Base-by-base conservation (phyloP, 2,888 invertebrate species). In the Anarsia innoxiella region DNA sequence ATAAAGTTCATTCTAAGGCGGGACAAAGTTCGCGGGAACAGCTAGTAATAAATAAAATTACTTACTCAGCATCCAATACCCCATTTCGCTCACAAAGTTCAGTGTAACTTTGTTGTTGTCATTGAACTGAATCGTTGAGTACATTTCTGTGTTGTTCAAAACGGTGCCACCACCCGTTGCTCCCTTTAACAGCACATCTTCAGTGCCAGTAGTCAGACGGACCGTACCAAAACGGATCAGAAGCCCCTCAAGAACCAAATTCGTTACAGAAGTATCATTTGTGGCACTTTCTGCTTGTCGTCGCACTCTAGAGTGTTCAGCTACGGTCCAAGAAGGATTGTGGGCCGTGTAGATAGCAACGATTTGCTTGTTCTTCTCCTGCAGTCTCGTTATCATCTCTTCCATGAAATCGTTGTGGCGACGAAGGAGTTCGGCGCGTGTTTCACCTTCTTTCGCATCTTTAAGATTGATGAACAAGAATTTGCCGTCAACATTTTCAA, bases 381-480 rank as follows among this genome's bases (percentile, higher is more conserved):
- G 51, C 10, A 90, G 59, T 33, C 87, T 69, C 0, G 73, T 65
- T 48, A 86, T 82, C 49, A 87, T 76, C 2, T 86, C 72, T 27
- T 78, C 65, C 62, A 92, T 90, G 47, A 87, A 80, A 2, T 72
- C 76, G 74, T 90, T 88, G 58, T 91, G 91, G 16, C 88, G 79
- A 31, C 78, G 77, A 8, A 89, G 76, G 61, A 91, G 74, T 1
- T 86, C 84, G 8, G 67, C 54, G 25, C 89, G 64, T 9, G 86
- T 76, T 47, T 88, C 88, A 13, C 79, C 83, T 12, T 88, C 88
- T 30, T 61, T 66, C 2, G 88, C 87, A 58, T 89, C 89, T 44
- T 88, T 83, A 13, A 91, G 71, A 37, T 74, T 76, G 16, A 91
- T 77, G 42, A 89, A 84, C 12, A 89, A 52, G 31, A 87, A 77